These are phyloP conservation scores for western clawed frog (Xenopus tropicalis) DNA, from an alignment of 2,113 vertebrate genomes.

Conservation along the genomic window DNA sequence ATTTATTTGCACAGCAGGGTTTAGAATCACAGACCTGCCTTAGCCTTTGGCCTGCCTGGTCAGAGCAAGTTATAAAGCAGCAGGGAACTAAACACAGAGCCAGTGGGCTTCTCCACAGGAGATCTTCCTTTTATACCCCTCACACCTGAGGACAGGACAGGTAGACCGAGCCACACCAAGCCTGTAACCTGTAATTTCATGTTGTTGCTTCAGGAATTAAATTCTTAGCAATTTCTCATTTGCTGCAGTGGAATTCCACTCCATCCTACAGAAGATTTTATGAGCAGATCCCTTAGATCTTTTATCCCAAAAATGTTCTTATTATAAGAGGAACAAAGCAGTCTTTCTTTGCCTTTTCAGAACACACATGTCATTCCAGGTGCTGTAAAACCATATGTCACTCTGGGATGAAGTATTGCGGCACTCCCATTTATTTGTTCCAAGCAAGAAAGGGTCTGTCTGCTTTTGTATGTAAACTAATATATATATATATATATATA, in stretches of 20 bases:
- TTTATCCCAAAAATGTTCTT: neutral
- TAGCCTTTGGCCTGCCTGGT: slow-evolving; percentile 50
- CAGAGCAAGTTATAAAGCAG: slow-evolving; percentile 5
- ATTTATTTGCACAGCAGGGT: slow-evolving; percentile 49
- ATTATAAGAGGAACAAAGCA: too few relatives aligned
- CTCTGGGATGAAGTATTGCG: too few relatives aligned
- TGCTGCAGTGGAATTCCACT: slow-evolving; percentile 17
- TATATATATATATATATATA: too few relatives aligned
- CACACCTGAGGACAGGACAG: slow-evolving; percentile 49
- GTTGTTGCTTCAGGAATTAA: slow-evolving; percentile 16
- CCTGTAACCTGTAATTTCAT: slow-evolving; percentile 57
- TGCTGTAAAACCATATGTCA: too few relatives aligned
- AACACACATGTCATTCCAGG: too few relatives aligned
- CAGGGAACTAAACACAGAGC: slow-evolving; percentile 25
- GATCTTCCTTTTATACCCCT: slow-evolving; percentile 39
- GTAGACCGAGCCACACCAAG: slow-evolving; percentile 49
- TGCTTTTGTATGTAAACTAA: too few relatives aligned
- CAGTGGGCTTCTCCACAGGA: slow-evolving; percentile 44
- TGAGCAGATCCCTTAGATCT: neutral
- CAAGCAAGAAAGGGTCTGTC: too few relatives aligned
- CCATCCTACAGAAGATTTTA: slow-evolving; percentile 26
- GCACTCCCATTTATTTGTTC: too few relatives aligned
- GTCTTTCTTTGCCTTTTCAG: too few relatives aligned
- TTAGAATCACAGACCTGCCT: slow-evolving; percentile 49
- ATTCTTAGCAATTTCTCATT: slow-evolving; percentile 28